Percentiles rank a stretch among this genome's conserved stretches.
Conservation (phyloP, 2,888 invertebrate genomes). For the Drepana falcataria region DNA sequence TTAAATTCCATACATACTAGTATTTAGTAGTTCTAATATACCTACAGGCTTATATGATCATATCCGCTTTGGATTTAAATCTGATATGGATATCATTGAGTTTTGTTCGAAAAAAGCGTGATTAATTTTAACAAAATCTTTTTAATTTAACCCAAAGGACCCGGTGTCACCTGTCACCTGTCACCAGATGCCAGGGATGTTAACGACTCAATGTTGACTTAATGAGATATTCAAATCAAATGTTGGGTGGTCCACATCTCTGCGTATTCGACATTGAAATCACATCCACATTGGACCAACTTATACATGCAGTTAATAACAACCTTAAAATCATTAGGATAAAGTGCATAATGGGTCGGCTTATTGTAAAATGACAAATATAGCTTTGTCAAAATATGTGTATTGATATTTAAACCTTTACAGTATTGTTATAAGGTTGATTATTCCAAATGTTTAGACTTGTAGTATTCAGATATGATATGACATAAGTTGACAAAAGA, state of each 20-base stretch:
- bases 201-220: constrained; percentile 39
- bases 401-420: not conserved
- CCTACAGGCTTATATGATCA: no score
- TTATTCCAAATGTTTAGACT: not conserved
- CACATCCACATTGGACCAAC: constrained; percentile 6
- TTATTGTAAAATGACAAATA: not conserved
- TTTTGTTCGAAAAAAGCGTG: no score
- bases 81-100: no score
- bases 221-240: constrained; percentile 43
- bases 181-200: constrained; percentile 27
- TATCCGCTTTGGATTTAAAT: no score
- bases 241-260: constrained; percentile 43
- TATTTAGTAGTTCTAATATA: no score
- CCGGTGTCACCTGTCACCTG: constrained; percentile 27
- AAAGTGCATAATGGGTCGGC: not conserved
- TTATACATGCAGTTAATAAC: not conserved
- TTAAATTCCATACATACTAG: no score
- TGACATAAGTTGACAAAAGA: constrained; percentile 35
- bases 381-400: not conserved
- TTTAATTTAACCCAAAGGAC: not conserved
- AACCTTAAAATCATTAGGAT: not conserved
- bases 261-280: constrained; percentile 18
- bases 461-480: not conserved
- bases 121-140: no score
- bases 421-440: not conserved